Conservation (phyloP, 2,797 vertebrate species). For the Syngnathus rostellatus region DNA sequence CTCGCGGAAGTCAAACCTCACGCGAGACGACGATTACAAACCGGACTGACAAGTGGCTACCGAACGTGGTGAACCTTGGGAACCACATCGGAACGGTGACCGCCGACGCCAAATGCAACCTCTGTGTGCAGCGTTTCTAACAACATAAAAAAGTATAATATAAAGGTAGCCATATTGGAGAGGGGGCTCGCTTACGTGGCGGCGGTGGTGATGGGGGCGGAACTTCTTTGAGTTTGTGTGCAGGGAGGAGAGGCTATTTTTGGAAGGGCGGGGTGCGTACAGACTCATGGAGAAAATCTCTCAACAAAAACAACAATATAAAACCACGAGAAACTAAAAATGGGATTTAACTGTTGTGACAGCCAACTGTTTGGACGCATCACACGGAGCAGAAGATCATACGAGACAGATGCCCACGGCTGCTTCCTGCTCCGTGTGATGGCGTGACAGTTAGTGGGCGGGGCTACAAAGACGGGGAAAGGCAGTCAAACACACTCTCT, state of each 20-base stretch:
- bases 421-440: slow-evolving; percentile 44
- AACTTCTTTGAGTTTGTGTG: slow-evolving; percentile 44
- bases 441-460: slow-evolving; percentile 33
- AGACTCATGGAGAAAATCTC: slow-evolving; percentile 57
- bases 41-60: slow-evolving; percentile 22
- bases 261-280: slow-evolving; percentile 40
- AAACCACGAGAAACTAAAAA: slow-evolving; percentile 61
- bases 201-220: slow-evolving; percentile 7
- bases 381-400: slow-evolving; percentile 35
- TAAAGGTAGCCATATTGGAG: slow-evolving; percentile 29
- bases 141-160: slow-evolving; percentile 18
- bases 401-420: slow-evolving; percentile 3
- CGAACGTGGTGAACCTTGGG: slow-evolving; percentile 33
- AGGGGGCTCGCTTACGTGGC: slow-evolving; percentile 18
- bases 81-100: slow-evolving; percentile 44
- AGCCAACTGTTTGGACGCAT: slow-evolving; percentile 31
- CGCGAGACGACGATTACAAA: slow-evolving; percentile 27
- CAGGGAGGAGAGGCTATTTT: slow-evolving; percentile 23
- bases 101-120: slow-evolving; percentile 21
- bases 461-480: slow-evolving; percentile 73
- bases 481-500: slow-evolving; percentile 75
- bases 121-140: slow-evolving; percentile 40
- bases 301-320: slow-evolving; percentile 41
- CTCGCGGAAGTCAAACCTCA: slow-evolving; percentile 29
- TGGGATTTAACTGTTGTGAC: slow-evolving; percentile 41